A percentile compares a stretch with the other conserved stretches of the same genome.
phyloP scores from a whole-genome alignment of 2,888 invertebrate species.

The Meloe dianella region DNA sequence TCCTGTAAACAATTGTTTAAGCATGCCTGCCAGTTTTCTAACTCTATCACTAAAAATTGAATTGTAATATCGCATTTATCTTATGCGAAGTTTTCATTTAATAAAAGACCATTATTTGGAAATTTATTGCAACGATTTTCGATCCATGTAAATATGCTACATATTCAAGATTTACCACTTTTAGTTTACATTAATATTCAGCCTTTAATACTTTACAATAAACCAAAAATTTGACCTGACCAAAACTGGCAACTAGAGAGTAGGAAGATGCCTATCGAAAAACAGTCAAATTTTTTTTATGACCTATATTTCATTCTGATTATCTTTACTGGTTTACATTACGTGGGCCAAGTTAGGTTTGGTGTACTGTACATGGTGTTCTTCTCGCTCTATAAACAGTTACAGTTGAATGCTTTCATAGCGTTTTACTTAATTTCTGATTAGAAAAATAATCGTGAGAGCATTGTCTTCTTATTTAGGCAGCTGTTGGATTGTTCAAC shows the following conservation, averaged over 20 bases:
- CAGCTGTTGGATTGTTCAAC: neutral
- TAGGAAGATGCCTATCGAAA: too few species aligned
- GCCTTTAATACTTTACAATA: neutral
- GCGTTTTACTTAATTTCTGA: neutral
- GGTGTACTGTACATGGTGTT: neutral
- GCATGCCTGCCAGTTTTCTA: slow-evolving; percentile 21
- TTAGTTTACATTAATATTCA: slow-evolving; percentile 17
- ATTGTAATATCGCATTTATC: slow-evolving; percentile 26
- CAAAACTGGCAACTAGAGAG: too few species aligned
- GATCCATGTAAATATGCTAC: slow-evolving; percentile 29
- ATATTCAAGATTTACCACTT: slow-evolving; percentile 27
- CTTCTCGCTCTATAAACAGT: neutral
- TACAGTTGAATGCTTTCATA: neutral
- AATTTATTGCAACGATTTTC: slow-evolving; percentile 28
- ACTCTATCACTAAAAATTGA: slow-evolving; percentile 24
- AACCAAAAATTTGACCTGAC: too few species aligned
- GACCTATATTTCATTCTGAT: too few species aligned
- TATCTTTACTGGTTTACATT: too few species aligned
- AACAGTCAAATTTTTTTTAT: too few species aligned
- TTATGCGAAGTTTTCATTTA: slow-evolving; percentile 25
- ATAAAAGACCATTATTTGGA: slow-evolving; percentile 23
- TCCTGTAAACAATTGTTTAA: slow-evolving; percentile 23
- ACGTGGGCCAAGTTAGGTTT: neutral
- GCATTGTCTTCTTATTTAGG: neutral
- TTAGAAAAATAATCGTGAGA: slow-evolving; percentile 2